Conservation (phyloP, 2,113 vertebrate species). For the Colinus virginianus region DNA sequence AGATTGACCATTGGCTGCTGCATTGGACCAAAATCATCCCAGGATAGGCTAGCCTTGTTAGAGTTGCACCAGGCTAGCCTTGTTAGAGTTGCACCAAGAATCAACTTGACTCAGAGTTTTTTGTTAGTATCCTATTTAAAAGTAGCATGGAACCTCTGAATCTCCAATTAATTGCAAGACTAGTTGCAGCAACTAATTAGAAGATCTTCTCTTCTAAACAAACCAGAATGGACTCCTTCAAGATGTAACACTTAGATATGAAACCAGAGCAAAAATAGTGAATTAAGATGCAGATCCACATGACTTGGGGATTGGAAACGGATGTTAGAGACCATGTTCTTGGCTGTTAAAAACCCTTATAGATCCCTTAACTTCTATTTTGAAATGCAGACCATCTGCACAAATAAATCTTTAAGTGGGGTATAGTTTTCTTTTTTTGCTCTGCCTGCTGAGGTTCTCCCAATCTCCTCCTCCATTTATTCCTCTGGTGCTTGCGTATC, state of each 20-base stretch:
- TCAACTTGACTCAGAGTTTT: neutral
- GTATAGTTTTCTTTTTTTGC: neutral
- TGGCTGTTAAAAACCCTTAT: neutral
- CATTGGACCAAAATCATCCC: neutral
- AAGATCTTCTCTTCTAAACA: neutral
- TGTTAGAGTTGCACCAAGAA: neutral
- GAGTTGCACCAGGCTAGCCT: neutral
- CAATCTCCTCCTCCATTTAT: neutral
- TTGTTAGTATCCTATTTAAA: neutral
- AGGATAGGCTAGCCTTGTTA: neutral
- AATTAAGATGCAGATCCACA: neutral
- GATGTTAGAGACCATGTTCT: neutral
- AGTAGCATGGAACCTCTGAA: neutral
- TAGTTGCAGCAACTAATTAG: neutral
- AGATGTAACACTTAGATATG: neutral
- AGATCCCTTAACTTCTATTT: constrained; percentile 8
- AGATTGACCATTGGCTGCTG: neutral
- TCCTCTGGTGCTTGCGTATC: neutral
- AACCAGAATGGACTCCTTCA: neutral
- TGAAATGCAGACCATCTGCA: neutral
- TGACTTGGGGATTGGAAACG: neutral
- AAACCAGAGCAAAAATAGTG: neutral
- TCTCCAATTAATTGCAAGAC: neutral
- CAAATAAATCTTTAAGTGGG: neutral
- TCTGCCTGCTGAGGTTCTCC: neutral